These are phyloP conservation scores for Diprion similis DNA, from an alignment of 1,140 invertebrate genomes.

Conservation along the genomic window DNA sequence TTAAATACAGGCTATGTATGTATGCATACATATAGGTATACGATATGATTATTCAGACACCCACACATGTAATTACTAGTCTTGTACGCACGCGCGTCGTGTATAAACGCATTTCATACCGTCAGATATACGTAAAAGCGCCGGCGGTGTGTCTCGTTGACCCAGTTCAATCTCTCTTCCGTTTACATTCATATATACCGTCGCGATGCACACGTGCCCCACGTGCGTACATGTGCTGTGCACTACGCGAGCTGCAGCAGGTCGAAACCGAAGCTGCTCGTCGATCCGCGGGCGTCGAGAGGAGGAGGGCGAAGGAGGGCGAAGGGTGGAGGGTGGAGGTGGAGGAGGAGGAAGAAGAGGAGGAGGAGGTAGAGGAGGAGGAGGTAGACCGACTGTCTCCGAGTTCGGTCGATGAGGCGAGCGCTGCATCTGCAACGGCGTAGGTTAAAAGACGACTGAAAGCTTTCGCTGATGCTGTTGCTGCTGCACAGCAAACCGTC, in stretches of 20 bases:
- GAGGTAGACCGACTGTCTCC: not conserved
- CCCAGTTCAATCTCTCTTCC: not conserved
- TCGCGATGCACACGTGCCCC: no score
- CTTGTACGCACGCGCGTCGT: no score
- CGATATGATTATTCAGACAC: no score
- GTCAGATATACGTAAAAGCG: no score
- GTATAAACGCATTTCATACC: no score
- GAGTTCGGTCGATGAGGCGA: not conserved
- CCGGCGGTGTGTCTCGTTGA: not conserved
- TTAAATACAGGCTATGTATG: no score
- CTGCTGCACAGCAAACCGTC: slow-evolving; percentile 7
- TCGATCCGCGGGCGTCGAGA: slow-evolving; percentile 6
- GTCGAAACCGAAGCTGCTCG: no score
- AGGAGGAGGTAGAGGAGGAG: slow-evolving; percentile 11
- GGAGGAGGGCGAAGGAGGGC: slow-evolving; percentile 11
- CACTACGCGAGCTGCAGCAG: no score
- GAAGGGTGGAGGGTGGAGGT: slow-evolving; percentile 8
- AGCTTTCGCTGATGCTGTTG: not conserved
- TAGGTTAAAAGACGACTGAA: not conserved
- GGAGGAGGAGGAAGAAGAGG: slow-evolving; percentile 3
- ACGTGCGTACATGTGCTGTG: no score
- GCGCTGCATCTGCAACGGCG: not conserved
- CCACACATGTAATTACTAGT: no score
- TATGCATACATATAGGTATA: no score
- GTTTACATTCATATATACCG: no score